Conservation (phyloP, 1,140 invertebrate species). For the Brachionus calyciflorus region DNA sequence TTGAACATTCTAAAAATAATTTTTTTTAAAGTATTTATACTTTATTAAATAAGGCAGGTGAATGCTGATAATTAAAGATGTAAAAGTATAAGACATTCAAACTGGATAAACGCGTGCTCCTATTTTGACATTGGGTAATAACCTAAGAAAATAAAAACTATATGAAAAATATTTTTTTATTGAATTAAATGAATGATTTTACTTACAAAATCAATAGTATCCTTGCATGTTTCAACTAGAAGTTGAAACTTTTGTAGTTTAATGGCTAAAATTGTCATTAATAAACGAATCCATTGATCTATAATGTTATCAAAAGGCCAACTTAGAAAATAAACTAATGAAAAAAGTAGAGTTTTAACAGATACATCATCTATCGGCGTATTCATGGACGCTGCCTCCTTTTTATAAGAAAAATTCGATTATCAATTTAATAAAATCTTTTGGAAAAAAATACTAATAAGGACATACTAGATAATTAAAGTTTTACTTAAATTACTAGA, state of each 20-base stretch:
- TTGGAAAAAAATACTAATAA: too few relatives aligned
- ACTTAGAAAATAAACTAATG: neutral
- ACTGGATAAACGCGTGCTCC: neutral
- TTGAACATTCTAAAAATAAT: neutral
- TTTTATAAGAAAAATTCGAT: too few relatives aligned
- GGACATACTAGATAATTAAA: too few relatives aligned
- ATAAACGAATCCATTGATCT: neutral
- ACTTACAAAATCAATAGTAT: neutral
- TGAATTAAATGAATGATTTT: neutral
- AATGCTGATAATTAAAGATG: neutral
- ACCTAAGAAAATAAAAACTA: neutral
- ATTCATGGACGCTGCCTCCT: too few relatives aligned
- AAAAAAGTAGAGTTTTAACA: neutral
- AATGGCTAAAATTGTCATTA: neutral
- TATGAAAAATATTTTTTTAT: neutral
- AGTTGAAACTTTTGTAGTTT: neutral
- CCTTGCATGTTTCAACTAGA: neutral
- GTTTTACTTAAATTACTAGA: too few relatives aligned
- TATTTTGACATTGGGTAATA: neutral
- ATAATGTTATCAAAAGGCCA: neutral
- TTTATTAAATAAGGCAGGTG: neutral
- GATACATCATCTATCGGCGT: neutral
- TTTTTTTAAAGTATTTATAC: neutral
- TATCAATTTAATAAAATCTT: too few relatives aligned
- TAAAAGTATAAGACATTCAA: constrained; percentile 6